A percentile compares a stretch with the other conserved stretches of the same genome.
Conservation (phyloP, 2,888 invertebrate genomes). For the Amiota minor region DNA sequence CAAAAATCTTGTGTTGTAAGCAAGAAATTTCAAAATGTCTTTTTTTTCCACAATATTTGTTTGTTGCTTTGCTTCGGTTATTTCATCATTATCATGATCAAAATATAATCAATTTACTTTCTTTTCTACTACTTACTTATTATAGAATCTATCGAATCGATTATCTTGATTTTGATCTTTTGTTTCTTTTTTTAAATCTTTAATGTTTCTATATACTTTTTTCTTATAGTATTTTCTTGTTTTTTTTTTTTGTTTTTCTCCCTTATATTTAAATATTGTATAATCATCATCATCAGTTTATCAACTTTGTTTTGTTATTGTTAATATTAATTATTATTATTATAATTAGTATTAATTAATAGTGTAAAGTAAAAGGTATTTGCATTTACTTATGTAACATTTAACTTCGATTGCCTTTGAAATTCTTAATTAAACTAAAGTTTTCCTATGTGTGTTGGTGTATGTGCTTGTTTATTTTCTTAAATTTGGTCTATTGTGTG, state of each 20-base stretch:
- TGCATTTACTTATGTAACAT: conserved; percentile 48
- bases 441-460: not conserved
- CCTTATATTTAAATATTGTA: not conserved
- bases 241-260: too few relatives aligned
- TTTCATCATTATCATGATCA: not conserved
- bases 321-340: too few relatives aligned
- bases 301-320: too few relatives aligned
- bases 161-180: too few relatives aligned
- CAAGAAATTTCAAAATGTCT: conserved; percentile 41
- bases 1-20: conserved; percentile 58
- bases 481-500: conserved; percentile 22
- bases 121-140: too few relatives aligned
- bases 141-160: too few relatives aligned
- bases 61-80: too few relatives aligned
- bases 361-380: conserved; percentile 53
- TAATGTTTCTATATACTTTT: too few relatives aligned
- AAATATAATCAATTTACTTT: conserved; percentile 36
- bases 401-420: conserved; percentile 66
- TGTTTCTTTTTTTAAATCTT: too few relatives aligned
- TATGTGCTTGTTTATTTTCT: not conserved
- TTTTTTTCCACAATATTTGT: too few relatives aligned
- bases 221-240: too few relatives aligned
- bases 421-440: conserved; percentile 49
- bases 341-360: conserved; percentile 35
- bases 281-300: too few relatives aligned